Evolutionary conservation across 2,797 vertebrate species (phyloP), one percentile per base, ranked within the genome.

Genomic region (Lagodon rhomboides): DNA sequence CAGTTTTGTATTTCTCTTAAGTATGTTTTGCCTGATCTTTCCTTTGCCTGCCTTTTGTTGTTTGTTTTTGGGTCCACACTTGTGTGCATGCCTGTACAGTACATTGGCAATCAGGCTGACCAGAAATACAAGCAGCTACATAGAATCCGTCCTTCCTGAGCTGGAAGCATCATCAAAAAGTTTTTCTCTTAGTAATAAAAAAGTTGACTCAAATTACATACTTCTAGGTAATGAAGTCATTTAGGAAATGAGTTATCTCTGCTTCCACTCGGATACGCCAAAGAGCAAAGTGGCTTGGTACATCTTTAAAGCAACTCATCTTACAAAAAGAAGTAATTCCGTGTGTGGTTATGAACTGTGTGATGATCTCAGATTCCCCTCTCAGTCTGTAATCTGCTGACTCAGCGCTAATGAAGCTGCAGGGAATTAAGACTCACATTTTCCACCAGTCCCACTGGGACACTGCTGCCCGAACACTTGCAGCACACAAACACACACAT

Each of bases 321-420:
- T 63, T 55, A 54, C 30, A 38, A 25, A 58, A 65, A 56, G 62
- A 38, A 38, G 59, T 51, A 53, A 64, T 23, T 27, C 2, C 30
- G n/a, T 50, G 50, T 23, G 7, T 16, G 41, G 2, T 18, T 30
- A 2, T 25, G 20, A 16, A 43, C 41, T n/a, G n/a, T 44, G 51
- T 17, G 49, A 58, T 44, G 49, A 80, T 25, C 47, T 67, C 38
- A 54, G 7, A 75, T 77, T 1, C 64, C 47, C 50, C 49, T 23
- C 61, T 78, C 34, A 20, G 7, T 72, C 8, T 15, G 27, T 43
- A 34, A 82, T 79, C 67, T 77, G 68, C 86, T 85, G 68, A 91
- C 22, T 87, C 76, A 67, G 77, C 74, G 43, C 47, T 59, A 67
- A 67, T n/a, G 3, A 41, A 60, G 77, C 77, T 74, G 69, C 46